Base-by-base conservation (phyloP, 2,797 vertebrate genomes). In the Parauchenoglanis ngamensis region DNA sequence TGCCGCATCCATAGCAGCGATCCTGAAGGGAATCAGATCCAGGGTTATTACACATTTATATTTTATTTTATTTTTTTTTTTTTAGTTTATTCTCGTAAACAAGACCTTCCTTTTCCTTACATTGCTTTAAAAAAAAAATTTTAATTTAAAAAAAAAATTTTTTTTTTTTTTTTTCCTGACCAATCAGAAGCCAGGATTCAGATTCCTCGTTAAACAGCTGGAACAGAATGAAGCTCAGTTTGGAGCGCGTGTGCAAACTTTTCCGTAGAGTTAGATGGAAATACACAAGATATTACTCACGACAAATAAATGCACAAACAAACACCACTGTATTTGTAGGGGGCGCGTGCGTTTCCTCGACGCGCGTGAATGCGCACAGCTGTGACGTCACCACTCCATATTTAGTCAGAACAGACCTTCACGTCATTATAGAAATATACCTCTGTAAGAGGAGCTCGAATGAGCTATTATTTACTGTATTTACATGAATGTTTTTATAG, bases 1-100 rank as follows among this genome's bases (percentile, higher is more conserved):
- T 46, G 83, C 65, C n/a, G 28, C 52, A n/a, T 88, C 88, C 88
- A 91, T 91, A 28, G 46, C 67, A 28, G 61, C 11, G 68, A 1
- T 85, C 46, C 78, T 46, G 46, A 46, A 23, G 10, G 40, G 7
- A 73, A 73, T 25, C 21, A 70, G 19, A 40, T 61, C 57, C 21
- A 59, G 57, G 19, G 1, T 59, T 59, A 54, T 54, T 54, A 54
- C 54, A 56, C 54, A 15, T 13, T 15, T 15, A 13, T 3, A 56
- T 13, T 15, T 56, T 56, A 3, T 56, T 56, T 56, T 17, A 13
- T 54, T 54, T 2, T 54, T 54, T 54, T 2, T 54, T 56, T 54
- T 54, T 54, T 54, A 54, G 2, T 13, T 54, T 56, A 13, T 52
- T 52, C 23, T 63, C 23, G 8, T 23, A 63, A 65, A 67, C 65